Conservation (phyloP, 30 jellyfish, hydroid and myxozoan species). For the Turritopsis rubra region DNA sequence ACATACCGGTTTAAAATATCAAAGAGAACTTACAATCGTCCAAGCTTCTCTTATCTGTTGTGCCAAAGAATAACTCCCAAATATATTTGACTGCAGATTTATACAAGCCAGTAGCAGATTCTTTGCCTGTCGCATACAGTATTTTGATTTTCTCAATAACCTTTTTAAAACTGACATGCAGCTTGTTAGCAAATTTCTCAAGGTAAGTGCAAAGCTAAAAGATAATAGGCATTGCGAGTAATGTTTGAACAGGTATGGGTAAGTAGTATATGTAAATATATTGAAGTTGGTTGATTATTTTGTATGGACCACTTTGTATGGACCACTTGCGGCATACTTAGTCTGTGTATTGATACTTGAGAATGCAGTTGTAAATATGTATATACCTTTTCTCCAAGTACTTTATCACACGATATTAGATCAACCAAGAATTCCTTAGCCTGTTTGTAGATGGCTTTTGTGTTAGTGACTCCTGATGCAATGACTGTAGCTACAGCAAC, state of each 20-base stretch:
- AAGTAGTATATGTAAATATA: too few relatives aligned
- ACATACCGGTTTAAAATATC: too few relatives aligned
- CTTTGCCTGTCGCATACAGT: not conserved
- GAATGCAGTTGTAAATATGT: too few relatives aligned
- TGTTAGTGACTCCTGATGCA: constrained; percentile 30
- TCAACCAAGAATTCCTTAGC: constrained; percentile 17
- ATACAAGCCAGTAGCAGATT: not conserved
- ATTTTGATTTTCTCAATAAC: not conserved
- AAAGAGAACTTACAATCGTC: not conserved
- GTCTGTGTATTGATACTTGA: too few relatives aligned
- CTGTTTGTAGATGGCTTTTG: not conserved
- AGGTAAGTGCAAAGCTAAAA: not conserved
- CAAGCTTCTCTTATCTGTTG: not conserved
- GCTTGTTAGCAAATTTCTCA: not conserved
- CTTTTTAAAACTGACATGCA: constrained; percentile 3
- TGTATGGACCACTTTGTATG: too few relatives aligned
- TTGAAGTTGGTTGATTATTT: too few relatives aligned
- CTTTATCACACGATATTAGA: not conserved
- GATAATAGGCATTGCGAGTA: too few relatives aligned
- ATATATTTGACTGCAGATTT: not conserved
- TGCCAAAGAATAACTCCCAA: not conserved
- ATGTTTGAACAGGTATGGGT: too few relatives aligned
- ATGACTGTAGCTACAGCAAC: not conserved
- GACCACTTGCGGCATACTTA: too few relatives aligned
- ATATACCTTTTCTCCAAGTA: not conserved